Percentiles rank a stretch among this genome's conserved stretches.
phyloP scores from a whole-genome alignment of 1,140 invertebrate genomes.

The silkworm (Bombyx mori) region ASM3026992v2 NC_085116.1:17774501-17775000 shows the following conservation, averaged over 20 bases:
- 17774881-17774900: slow-evolving; percentile 5
- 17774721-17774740: slow-evolving; percentile 74
- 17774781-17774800: slow-evolving; percentile 76
- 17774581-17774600: neutral
- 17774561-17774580: neutral
- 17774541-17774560: neutral
- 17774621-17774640: neutral
- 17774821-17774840: slow-evolving; percentile 73
- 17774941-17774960: neutral
- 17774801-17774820: slow-evolving; percentile 77
- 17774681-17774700: slow-evolving; percentile 27
- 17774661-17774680: slow-evolving; percentile 24
- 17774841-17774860: slow-evolving; percentile 69
- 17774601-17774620: neutral
- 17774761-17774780: slow-evolving; percentile 74
- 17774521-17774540: neutral
- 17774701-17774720: slow-evolving; percentile 60
- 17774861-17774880: slow-evolving; percentile 12
- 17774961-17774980: slow-evolving; percentile 13
- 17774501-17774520: neutral
- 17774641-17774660: slow-evolving; percentile 16
- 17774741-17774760: slow-evolving; percentile 75
- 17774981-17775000: no score
- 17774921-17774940: neutral
- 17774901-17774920: neutral